Base-by-base conservation (phyloP, 1,140 invertebrate genomes). In the Copidosoma floridanum region DNA sequence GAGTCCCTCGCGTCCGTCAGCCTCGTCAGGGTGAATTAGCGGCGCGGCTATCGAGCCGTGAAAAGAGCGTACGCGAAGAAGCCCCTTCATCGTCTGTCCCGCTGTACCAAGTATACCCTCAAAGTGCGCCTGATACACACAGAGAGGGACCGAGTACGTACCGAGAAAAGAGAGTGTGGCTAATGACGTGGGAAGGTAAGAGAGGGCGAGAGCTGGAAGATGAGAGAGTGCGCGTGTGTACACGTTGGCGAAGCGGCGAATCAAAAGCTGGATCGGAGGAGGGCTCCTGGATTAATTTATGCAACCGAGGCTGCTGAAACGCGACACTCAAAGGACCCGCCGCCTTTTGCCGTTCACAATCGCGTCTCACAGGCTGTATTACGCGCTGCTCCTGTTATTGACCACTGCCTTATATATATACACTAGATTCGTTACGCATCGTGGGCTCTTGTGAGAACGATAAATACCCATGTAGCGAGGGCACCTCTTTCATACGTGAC, bases 191-290 rank as follows among this genome's bases (percentile, higher is more conserved):
- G 41, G 29, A 58, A 62, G 65, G 62, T 61, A 63, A 55, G 48
- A 61, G 57, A 53, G 60, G 24, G 67, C 66, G 47, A 63, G 38
- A 62, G 63, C 65, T 59, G 60, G 52, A 57, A 57, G 50, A 52
- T 38, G 40, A 26, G 20, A 7, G 48, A 10, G 14, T 23, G 11
- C 24, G 18, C 26, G 35, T 21, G 23, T 43, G 40, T 21, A 46
- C 44, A 26, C 14, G 12, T 12, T 23, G 12, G 64, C 66, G 65
- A 57, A 63, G 65, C 72, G 72, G 77, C 73, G 71, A 78, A 80
- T 80, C 78, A 80, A 79, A 78, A 80, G 78, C 78, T 72, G 78
- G 78, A 79, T 79, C 71, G 66, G 72, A 67, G 66, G 72, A 67
- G 72, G 3, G 35, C 52, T 75, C 74, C 73, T 78, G 72, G 71